phyloP scores from a whole-genome alignment of 1,140 invertebrate species.

The Drosophila novamexicana region DNA sequence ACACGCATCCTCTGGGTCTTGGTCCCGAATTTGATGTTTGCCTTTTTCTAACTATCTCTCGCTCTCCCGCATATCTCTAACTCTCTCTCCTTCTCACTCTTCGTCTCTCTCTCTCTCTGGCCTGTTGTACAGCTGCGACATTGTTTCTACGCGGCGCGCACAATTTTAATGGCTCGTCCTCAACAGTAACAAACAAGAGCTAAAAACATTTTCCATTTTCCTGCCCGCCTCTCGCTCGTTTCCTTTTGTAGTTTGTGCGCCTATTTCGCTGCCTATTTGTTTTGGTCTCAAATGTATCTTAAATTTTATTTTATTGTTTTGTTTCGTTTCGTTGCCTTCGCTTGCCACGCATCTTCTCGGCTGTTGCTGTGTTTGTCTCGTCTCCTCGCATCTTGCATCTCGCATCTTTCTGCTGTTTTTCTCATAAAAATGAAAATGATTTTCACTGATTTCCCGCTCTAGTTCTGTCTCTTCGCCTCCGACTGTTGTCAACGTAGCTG shows the following conservation, averaged over 20 bases:
- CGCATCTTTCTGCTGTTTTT: constrained; percentile 23
- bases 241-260: constrained; percentile 20
- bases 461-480: background rate
- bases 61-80: background rate
- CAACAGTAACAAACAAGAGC: constrained; percentile 23
- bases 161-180: constrained; percentile 35
- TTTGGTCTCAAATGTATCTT: constrained; percentile 78
- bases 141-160: constrained; percentile 51
- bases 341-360: constrained; percentile 21
- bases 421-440: constrained; percentile 53
- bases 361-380: background rate
- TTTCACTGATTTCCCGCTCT: constrained; percentile 46
- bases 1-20: constrained; percentile 12
- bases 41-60: constrained; percentile 1
- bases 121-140: constrained; percentile 63
- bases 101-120: background rate
- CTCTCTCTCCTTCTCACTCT: background rate
- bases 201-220: constrained; percentile 51
- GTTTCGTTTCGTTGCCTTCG: constrained; percentile 34
- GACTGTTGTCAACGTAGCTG: constrained; percentile 44
- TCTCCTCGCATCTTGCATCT: constrained; percentile 9
- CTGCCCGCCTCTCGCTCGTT: constrained; percentile 12
- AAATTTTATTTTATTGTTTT: constrained; percentile 80
- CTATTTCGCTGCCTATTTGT: constrained; percentile 75
- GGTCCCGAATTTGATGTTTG: constrained; percentile 24